Evolutionary conservation across 2,797 vertebrate genomes (phyloP), one percentile per base, ranked within the genome.

Genomic region (Smutsia temminckii): DNA sequence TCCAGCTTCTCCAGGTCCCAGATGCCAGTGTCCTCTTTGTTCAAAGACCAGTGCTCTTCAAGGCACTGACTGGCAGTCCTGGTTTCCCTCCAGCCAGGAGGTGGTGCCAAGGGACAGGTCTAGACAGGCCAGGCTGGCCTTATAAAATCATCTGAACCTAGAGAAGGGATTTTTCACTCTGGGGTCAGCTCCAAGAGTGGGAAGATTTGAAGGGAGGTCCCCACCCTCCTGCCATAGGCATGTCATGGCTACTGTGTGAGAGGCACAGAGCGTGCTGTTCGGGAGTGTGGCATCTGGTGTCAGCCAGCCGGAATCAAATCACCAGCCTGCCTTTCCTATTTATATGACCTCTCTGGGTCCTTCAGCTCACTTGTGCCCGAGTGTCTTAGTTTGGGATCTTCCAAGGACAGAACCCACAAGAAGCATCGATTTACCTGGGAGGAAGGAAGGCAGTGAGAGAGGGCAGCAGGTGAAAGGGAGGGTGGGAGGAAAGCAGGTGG

Each of bases 241-340:
- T 9, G 34, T 51, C 4, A 1, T 0, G 34, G 37, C 77, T 51
- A 0, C 32, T 0, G 16, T 2, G 0, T 0, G 68, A 17, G 46
- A 63, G 63, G 51, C 32, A 5, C 25, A 3, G 53, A 34, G 25
- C 0, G 0, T 46, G 29, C 37, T 8, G 17, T 66, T 6, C 40
- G 61, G 27, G 34, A 69, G 16, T 2, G 8, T 23, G 78, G 27
- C 46, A 32, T 69, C 68, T 29, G 40, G 32, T 37, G 27, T 37
- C 77, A 40, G 59, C 8, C 61, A 2, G 61, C 34, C 6, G 17
- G 17, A 27, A 29, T 69, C 68, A 12, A 7, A 57, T 51, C 4
- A 4, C 53, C 53, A 25, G 63, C 53, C 42, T 10, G 89, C 37
- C 84, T 13, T 46, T n/a, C 12, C 86, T 85, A 5, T 18, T 49